phyloP scores from a whole-genome alignment of 2,113 vertebrate genomes.

The Coptodon rendalli region DNA sequence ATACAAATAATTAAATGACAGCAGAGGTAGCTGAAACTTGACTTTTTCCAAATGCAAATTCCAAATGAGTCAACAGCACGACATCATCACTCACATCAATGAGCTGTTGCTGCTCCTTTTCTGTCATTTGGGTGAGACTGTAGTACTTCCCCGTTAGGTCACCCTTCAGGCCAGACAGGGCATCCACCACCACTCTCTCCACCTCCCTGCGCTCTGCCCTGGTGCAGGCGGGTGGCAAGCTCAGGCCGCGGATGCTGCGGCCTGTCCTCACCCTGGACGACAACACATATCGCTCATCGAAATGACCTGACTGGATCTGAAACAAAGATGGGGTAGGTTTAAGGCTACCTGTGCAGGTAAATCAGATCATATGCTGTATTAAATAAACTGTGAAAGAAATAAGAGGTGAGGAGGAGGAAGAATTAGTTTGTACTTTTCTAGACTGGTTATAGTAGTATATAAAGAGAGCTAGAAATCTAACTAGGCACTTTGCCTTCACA shows the following conservation, averaged over 20 bases:
- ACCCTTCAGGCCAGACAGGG: constrained; percentile 62
- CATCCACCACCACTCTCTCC: constrained; percentile 71
- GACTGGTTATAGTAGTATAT: not conserved
- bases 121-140: constrained; percentile 72
- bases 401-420: not conserved
- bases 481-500: not conserved
- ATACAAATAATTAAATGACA: not conserved
- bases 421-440: not conserved
- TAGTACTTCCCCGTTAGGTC: constrained; percentile 67
- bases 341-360: not conserved
- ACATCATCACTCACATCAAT: constrained; percentile 62
- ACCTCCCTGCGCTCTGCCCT: constrained; percentile 74
- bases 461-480: not conserved
- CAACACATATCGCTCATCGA: constrained; percentile 93
- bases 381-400: not conserved
- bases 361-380: not conserved
- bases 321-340: not conserved
- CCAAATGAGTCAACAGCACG: not conserved
- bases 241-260: constrained; percentile 72
- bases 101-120: constrained; percentile 73
- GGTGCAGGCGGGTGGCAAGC: constrained; percentile 72
- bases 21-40: not conserved
- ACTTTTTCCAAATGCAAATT: not conserved
- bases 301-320: constrained; percentile 82
- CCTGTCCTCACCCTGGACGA: constrained; percentile 87